Base-by-base conservation (phyloP, 2,888 invertebrate species). In the Plagodis pulveraria region DNA sequence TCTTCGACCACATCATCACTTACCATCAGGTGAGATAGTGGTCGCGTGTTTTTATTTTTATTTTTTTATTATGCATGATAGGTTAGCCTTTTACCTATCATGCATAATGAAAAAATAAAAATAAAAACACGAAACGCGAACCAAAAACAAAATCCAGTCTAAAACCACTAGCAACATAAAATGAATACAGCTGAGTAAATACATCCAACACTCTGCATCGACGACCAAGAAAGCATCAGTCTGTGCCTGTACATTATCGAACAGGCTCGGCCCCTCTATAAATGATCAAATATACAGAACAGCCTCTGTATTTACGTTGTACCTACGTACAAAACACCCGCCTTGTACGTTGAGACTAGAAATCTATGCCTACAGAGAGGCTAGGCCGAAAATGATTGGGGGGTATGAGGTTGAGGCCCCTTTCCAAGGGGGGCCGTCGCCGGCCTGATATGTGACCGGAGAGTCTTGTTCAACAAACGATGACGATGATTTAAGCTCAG, bases 391-490 rank as follows among this genome's bases (percentile, higher is more conserved):
- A 89, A 90, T 90, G 87, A 88, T 87, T 81, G 82, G 79, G 78
- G 81, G 82, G 66, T 58, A 55, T 48, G 63, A 69, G 69, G 61
- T 36, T 9, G 66, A 10, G 40, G 10, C 35, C 48, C 58, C 51
- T 47, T 47, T 44, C 0, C 12, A 6, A 55, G 51, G 72, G 70
- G 52, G 62, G 78, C 79, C 85, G 84, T 84, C 87, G 83, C 81
- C 80, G 80, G 75, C 73, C 87, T 91, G 91, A 91, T 91, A 91
- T 91, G 91, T 92, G 91, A 91, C 91, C 91, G 87, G 90, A 86
- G 89, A 91, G 90, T 91, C 91, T 91, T 92, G 91, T 91, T 91
- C 91, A 92, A 91, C 91, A 92, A 92, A 92, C 91, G 91, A 89
- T 91, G 91, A 92, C 91, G 91, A 92, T 92, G 91, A 91, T 92